A percentile compares a stretch with the other conserved stretches of the same genome.
Evolutionary conservation across 1,140 invertebrate species (phyloP).

Genomic region (Nasonia vitripennis): DNA sequence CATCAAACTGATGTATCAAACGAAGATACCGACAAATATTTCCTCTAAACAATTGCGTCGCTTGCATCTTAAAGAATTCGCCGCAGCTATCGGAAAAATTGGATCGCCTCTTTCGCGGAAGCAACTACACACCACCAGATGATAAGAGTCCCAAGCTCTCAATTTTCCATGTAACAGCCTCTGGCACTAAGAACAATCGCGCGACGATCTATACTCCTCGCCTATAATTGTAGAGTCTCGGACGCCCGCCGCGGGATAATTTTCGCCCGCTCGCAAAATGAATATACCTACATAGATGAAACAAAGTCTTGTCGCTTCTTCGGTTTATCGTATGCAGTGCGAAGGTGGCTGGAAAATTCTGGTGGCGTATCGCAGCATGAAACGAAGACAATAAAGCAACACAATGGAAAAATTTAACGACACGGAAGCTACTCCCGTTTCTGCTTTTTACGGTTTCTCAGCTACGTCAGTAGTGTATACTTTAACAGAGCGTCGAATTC

Average conservation of each 20-base stretch:
- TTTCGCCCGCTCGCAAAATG: not conserved
- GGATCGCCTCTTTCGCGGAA: no score
- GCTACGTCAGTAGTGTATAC: not conserved
- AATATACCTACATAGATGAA: slow-evolving; percentile 1
- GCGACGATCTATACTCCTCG: not conserved
- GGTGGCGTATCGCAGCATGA: not conserved
- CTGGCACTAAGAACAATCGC: not conserved
- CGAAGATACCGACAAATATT: no score
- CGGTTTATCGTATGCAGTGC: not conserved
- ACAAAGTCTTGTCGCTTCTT: not conserved
- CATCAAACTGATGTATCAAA: no score
- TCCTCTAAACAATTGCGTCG: no score
- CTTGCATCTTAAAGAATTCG: no score
- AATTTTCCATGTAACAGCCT: not conserved
- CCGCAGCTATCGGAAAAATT: no score
- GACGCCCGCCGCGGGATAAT: not conserved
- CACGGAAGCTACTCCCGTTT: not conserved
- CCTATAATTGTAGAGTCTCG: not conserved
- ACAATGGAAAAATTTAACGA: slow-evolving; percentile 32
- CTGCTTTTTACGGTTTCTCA: not conserved
- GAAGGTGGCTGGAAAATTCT: not conserved
- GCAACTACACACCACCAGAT: not conserved
- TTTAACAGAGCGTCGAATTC: not conserved
- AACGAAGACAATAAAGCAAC: not conserved
- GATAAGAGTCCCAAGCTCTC: not conserved